Base-by-base conservation (phyloP, 2,888 invertebrate species). In the Chydorus sphaericus region DNA sequence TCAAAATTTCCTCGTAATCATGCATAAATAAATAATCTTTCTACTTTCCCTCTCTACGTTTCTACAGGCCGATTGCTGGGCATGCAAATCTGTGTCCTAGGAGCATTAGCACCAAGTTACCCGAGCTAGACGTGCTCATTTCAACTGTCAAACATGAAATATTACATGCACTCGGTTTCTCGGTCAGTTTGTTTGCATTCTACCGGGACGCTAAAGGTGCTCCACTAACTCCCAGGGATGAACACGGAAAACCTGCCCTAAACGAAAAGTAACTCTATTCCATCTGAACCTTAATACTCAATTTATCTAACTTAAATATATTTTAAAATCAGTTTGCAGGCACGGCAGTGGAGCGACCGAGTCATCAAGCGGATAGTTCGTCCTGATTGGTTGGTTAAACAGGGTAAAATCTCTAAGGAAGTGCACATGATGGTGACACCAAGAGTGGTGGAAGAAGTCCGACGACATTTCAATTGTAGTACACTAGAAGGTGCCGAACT, bases 141-240 rank as follows among this genome's bases (percentile, higher is more conserved):
- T 93, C 96, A 1, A 97, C 96, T 0, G 93, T 98, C 14, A 97
- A 97, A 67, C 98, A 98, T 69, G 98, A 98, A 71, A 96, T 98
- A 69, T 75, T 97, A 0, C 98, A 98, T 71, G 97, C 98, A 0
- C 73, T 98, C 51, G 97, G 96, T 0, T 97, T 98, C 73, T 96
- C 96, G 14, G 88, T 94, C 2, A 93, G 93, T 38, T 75, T 98
- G 31, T 98, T 89, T 71, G 97, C 96, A 0, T 98, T 97, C 71
- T 94, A 85, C 70, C 80, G 97, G 52, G 94, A 97, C 66, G 80
- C 82, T 52, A 72, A 82, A n/a, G 96, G 96, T 0, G 78, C 81
- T 18, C 97, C 97, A 0, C 73, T 91, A 53, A 92, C 91, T 0
- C 80, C 81, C 2, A 74, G 91, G 49, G 75, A 82, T 61, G 85